These are phyloP conservation scores for Maconellicoccus hirsutus DNA, from an alignment of 1,140 invertebrate species.

Conservation along the genomic window DNA sequence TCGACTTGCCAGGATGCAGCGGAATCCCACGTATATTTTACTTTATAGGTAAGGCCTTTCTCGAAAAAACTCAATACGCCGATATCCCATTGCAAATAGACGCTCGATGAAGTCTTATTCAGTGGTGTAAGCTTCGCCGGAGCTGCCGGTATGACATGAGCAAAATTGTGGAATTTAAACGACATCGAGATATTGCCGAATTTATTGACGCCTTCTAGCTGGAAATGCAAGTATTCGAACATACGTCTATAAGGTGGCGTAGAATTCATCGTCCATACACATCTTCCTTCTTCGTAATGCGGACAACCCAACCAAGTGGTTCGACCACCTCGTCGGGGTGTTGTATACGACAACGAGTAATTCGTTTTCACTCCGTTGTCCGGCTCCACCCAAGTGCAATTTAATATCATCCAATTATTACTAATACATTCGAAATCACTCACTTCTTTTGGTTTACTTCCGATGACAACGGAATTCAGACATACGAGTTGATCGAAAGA, in stretches of 20 bases:
- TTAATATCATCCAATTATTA: conserved; percentile 51
- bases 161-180: conserved; percentile 47
- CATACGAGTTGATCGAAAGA: conserved; percentile 33
- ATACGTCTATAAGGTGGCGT: conserved; percentile 46
- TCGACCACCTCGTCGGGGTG: conserved; percentile 35
- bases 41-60: conserved; percentile 43
- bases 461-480: conserved; percentile 41
- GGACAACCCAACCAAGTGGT: conserved; percentile 20
- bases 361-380: conserved; percentile 42
- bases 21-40: conserved; percentile 47
- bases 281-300: neutral
- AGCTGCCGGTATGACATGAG: conserved; percentile 36
- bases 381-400: conserved; percentile 47
- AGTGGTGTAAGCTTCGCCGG: conserved; percentile 39
- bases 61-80: conserved; percentile 46
- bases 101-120: conserved; percentile 44
- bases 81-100: conserved; percentile 45
- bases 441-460: conserved; percentile 40
- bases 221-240: conserved; percentile 43
- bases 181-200: conserved; percentile 40
- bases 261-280: conserved; percentile 42
- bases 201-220: conserved; percentile 41
- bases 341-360: conserved; percentile 42
- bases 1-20: conserved; percentile 44
- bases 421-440: conserved; percentile 50